Evolutionary conservation across 2,797 vertebrate genomes (phyloP).

Genomic region (Ispidina picta): DNA sequence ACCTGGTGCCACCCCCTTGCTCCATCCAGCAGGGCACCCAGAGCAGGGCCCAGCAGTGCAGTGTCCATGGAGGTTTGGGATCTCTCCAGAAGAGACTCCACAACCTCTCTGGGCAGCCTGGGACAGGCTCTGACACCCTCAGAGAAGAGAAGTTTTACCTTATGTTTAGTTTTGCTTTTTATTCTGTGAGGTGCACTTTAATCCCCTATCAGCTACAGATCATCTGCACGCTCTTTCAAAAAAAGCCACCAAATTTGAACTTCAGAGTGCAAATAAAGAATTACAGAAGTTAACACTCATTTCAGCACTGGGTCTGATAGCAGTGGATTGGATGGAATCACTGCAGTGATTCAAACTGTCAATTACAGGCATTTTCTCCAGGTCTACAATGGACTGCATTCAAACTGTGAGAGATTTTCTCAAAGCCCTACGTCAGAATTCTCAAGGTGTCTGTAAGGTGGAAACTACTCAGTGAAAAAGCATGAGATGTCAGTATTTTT

Average conservation of each 20-base stretch:
- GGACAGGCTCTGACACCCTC: background rate
- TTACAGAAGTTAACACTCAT: background rate
- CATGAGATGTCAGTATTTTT: background rate
- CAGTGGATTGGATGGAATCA: background rate
- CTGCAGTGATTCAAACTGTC: background rate
- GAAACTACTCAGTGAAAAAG: background rate
- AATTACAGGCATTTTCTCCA: background rate
- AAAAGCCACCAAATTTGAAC: background rate
- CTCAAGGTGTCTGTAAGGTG: background rate
- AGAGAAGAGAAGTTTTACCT: background rate
- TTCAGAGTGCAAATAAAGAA: background rate
- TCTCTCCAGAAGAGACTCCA: background rate
- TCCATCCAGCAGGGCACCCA: background rate
- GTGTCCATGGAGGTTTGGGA: background rate
- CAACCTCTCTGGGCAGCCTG: background rate
- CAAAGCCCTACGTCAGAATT: background rate
- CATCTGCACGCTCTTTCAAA: background rate
- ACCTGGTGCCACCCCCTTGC: background rate
- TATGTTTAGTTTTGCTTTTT: background rate
- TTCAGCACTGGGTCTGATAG: background rate
- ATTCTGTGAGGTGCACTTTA: background rate
- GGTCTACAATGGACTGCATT: background rate
- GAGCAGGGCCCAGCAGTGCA: background rate
- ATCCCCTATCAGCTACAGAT: background rate
- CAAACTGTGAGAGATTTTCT: background rate